Evolutionary conservation across 2,113 vertebrate species (phyloP).

Genomic region (Podilymbus podiceps): DNA sequence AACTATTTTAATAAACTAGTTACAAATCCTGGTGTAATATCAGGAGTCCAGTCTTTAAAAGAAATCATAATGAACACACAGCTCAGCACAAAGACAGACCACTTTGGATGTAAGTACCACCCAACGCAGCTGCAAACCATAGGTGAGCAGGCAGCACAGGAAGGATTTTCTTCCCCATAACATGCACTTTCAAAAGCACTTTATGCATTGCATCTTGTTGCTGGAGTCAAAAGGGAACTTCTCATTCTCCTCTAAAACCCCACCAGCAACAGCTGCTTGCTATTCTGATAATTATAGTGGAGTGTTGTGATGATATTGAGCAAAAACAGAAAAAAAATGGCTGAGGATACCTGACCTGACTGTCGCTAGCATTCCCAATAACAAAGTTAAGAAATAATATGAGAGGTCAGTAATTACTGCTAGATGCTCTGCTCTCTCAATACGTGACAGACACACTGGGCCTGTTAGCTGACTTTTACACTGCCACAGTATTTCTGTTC

Average conservation of each 20-base stretch:
- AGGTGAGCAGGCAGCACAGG: not conserved
- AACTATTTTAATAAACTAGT: not conserved
- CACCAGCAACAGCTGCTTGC: not conserved
- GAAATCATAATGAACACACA: not conserved
- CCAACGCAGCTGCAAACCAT: not conserved
- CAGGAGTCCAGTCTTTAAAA: not conserved
- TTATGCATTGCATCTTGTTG: not conserved
- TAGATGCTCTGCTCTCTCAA: not conserved
- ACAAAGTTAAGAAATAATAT: not conserved
- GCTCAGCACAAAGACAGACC: not conserved
- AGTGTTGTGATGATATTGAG: not conserved
- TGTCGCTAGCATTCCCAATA: not conserved
- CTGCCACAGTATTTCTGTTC: not conserved
- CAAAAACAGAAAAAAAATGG: not conserved
- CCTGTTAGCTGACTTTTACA: not conserved
- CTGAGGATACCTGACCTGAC: not conserved
- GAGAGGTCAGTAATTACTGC: not conserved
- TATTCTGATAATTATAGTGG: not conserved
- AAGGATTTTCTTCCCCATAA: not conserved
- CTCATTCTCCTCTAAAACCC: not conserved
- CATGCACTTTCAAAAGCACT: not conserved
- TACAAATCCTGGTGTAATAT: not conserved
- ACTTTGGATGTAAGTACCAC: rapidly evolving
- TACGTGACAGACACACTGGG: not conserved
- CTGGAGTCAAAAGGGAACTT: not conserved